Conservation (phyloP, 1,140 invertebrate genomes). For the Heliconius eleuchia region DNA sequence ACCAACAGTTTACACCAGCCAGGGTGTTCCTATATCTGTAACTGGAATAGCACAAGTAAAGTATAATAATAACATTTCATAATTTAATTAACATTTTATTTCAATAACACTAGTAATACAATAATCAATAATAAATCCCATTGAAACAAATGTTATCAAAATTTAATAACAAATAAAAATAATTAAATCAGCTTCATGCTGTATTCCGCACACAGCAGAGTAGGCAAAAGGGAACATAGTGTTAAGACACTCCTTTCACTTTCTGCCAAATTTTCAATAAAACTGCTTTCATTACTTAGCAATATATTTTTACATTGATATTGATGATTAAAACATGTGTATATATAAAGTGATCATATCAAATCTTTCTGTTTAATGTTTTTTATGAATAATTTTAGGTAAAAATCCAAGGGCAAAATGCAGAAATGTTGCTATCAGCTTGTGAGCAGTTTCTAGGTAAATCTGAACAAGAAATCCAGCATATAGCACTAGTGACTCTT, state of each 20-base stretch:
- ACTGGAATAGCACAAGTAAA: conserved; percentile 97
- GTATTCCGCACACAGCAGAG: too few relatives aligned
- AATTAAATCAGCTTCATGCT: too few relatives aligned
- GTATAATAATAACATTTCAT: neutral
- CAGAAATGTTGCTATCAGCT: conserved; percentile 97
- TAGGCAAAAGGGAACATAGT: too few relatives aligned
- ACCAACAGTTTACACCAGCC: conserved; percentile 96
- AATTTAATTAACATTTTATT: too few relatives aligned
- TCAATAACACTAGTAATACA: too few relatives aligned
- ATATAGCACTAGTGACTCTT: conserved; percentile 96
- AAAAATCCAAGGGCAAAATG: conserved; percentile 95
- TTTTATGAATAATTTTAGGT: neutral
- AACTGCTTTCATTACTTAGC: neutral
- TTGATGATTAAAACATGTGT: too few relatives aligned
- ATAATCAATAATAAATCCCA: neutral
- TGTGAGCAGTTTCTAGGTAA: conserved; percentile 99
- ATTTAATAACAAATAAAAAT: neutral
- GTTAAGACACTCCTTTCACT: too few relatives aligned
- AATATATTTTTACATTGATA: neutral
- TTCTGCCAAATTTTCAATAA: neutral
- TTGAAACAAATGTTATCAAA: neutral
- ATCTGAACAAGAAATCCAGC: conserved; percentile 92
- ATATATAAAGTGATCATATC: too few relatives aligned
- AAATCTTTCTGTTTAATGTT: neutral
- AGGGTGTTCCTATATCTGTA: conserved; percentile 98